Evolutionary conservation across 2,888 invertebrate species (phyloP).

Genomic region (Drosophila colorata): DNA sequence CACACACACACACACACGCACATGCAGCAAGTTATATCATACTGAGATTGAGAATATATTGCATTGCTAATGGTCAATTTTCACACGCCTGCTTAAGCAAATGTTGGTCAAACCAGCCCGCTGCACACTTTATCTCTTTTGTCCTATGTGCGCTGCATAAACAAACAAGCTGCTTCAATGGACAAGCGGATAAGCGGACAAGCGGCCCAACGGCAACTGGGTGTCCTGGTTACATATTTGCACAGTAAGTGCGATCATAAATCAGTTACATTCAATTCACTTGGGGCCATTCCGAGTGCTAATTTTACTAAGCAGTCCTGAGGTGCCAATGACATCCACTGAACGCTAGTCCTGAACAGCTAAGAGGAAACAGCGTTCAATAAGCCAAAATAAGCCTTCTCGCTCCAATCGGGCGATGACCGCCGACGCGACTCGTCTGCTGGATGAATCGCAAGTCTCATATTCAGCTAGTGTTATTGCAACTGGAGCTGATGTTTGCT

Average conservation of each 20-base stretch:
- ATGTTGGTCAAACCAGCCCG: conserved; percentile 51
- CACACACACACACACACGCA: conserved; percentile 32
- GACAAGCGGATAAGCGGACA: conserved; percentile 12
- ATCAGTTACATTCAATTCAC: conserved; percentile 82
- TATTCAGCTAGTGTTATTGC: background rate
- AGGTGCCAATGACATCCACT: conserved; percentile 17
- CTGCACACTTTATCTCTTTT: background rate
- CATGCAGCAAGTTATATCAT: conserved; percentile 62
- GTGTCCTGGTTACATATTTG: conserved; percentile 62
- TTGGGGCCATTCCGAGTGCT: conserved; percentile 67
- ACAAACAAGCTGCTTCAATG: conserved; percentile 39
- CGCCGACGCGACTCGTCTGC: no score
- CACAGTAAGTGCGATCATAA: conserved; percentile 82
- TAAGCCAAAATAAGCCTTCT: no score
- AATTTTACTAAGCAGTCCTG: conserved; percentile 51
- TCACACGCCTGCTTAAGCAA: conserved; percentile 81
- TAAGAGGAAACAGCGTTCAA: no score
- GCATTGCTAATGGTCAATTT: conserved; percentile 80
- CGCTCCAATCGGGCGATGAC: no score
- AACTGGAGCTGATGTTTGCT: conserved; percentile 1
- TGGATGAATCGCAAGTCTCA: background rate
- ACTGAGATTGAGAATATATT: conserved; percentile 75
- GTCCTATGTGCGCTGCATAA: conserved; percentile 53
- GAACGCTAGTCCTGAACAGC: background rate
- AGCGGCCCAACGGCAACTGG: conserved; percentile 1